Base-by-base conservation (phyloP, 2,888 invertebrate genomes). In the Sarcophaga rosellei region DNA sequence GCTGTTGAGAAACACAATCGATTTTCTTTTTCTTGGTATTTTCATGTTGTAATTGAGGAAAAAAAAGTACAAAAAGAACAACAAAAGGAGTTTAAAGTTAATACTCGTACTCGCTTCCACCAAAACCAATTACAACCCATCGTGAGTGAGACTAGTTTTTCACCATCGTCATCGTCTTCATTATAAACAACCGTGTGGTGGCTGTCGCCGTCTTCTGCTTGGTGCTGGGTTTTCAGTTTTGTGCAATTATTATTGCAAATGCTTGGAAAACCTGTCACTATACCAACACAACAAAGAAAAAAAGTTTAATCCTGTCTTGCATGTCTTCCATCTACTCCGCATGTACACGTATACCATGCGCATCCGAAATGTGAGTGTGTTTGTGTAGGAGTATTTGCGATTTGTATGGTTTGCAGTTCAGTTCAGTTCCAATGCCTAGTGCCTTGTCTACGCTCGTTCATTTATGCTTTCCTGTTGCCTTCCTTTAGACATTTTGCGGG, bases 131-230 rank as follows among this genome's bases (percentile, higher is more conserved):
- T 84, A 80, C 84, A 72, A 53, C 12, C 66, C 79, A 84, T 76
- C 75, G 76, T 84, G 79, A 75, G 79, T 70, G 75, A 84, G 79
- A 84, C 84, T 47, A 72, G 84, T 84, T 84, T 80, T 80, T 74
- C 72, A 5, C 5, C 61, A 2, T 69, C 70, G 61, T 70, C 79
- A 20, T 57, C 45, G 44, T 68, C 65, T 35, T 65, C 35, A 65
- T 53, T 53, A 53, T 53, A 53, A 12, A 53, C 17, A 53, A 15
- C 12, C 53, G 17, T 61, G 44, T 44, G 59, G 75, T 53, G 20
- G 53, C 21, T 20, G 62, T 25, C 17, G 65, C 65, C 57, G 44
- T 77, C 47, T 53, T 59, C 61, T 61, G 15, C 65, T 82, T 81
- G 35, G 73, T 63, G 72, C 44, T 72, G 57, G 57, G 73, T 73